Evolutionary conservation across 2,888 invertebrate species (phyloP).

Genomic region (Drosophila mettleri): DNA sequence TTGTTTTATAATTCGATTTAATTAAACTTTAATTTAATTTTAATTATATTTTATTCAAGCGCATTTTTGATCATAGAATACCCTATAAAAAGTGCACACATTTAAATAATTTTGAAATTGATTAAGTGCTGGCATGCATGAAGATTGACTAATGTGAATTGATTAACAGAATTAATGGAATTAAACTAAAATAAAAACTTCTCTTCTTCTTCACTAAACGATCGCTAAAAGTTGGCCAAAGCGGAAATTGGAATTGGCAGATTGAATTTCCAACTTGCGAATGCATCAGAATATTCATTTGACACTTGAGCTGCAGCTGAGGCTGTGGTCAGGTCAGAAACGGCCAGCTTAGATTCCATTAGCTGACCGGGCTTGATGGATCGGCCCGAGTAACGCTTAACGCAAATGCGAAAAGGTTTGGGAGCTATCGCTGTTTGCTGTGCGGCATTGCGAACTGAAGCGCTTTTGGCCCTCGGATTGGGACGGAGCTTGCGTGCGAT

Average conservation of each 20-base stretch:
- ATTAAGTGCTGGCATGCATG: too few relatives aligned
- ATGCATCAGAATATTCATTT: rapidly evolving
- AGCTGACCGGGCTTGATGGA: rapidly evolving
- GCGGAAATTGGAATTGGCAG: not conserved
- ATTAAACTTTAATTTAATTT: too few relatives aligned
- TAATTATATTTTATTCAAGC: too few relatives aligned
- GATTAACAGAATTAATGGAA: too few relatives aligned
- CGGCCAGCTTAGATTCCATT: not conserved
- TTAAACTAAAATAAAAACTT: too few relatives aligned
- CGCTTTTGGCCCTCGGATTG: not conserved
- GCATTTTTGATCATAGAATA: too few relatives aligned
- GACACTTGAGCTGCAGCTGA: not conserved
- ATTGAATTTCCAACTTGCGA: not conserved
- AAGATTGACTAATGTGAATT: too few relatives aligned
- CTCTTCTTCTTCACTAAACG: not conserved
- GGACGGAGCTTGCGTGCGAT: not conserved
- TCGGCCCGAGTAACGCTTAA: not conserved
- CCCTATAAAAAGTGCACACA: too few relatives aligned
- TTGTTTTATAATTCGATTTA: too few relatives aligned
- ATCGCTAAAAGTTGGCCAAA: not conserved
- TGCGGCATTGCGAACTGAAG: not conserved
- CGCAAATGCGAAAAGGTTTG: not conserved
- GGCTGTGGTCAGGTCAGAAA: too few relatives aligned
- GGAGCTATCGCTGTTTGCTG: not conserved
- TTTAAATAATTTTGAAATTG: too few relatives aligned